phyloP scores from a whole-genome alignment of 2,113 vertebrate genomes.

The Istiophorus platypterus region DNA sequence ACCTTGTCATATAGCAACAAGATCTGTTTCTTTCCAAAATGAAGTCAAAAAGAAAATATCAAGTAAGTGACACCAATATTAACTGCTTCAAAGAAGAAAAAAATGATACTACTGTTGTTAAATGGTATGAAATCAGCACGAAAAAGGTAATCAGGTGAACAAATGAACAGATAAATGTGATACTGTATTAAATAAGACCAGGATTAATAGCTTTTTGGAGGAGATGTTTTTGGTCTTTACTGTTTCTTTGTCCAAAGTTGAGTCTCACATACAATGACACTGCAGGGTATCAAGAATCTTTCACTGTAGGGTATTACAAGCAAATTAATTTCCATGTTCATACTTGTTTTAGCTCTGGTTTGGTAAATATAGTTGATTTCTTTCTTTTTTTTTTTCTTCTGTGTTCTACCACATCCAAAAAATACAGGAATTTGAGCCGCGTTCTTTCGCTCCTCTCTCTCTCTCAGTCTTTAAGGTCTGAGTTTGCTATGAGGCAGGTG shows the following conservation, averaged over 20 bases:
- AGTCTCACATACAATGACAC: no score
- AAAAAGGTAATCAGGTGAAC: neutral
- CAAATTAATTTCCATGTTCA: neutral
- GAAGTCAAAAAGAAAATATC: neutral
- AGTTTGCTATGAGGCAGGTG: neutral
- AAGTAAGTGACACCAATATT: neutral
- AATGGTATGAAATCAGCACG: no score
- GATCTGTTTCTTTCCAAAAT: neutral
- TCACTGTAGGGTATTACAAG: neutral
- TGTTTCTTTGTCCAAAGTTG: no score
- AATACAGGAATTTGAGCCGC: neutral
- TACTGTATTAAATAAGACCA: neutral
- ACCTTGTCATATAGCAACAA: conserved; percentile 4
- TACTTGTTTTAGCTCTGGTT: neutral
- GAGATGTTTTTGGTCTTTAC: neutral
- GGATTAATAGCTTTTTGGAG: no score
- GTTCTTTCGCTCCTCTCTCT: neutral
- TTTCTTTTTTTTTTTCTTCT: no score
- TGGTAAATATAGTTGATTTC: no score
- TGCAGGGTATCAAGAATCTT: neutral
- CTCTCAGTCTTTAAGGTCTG: neutral
- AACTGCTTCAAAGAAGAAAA: no score
- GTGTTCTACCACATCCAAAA: neutral
- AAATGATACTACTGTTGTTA: no score
- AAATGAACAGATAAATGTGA: no score